Conservation (phyloP, 2,888 invertebrate genomes). For the Tachystola acroxantha region DNA sequence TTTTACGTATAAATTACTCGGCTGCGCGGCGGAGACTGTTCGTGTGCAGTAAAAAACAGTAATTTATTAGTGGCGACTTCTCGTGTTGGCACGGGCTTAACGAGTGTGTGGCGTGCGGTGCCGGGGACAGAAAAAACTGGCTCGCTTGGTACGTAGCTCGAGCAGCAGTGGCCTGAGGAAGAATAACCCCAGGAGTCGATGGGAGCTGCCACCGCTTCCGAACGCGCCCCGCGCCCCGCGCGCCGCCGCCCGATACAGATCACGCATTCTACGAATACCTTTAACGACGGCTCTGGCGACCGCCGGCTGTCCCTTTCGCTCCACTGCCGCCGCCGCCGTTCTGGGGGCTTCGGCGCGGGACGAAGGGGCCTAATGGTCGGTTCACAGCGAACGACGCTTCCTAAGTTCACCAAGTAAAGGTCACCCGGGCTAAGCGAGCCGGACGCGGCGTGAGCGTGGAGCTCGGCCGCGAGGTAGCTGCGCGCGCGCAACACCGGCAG, state of each 20-base stretch:
- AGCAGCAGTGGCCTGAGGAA: conserved; percentile 78
- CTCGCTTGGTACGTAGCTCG: conserved; percentile 74
- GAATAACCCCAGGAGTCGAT: conserved; percentile 79
- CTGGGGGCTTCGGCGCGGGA: conserved; percentile 57
- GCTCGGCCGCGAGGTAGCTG: conserved; percentile 69
- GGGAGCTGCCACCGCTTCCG: conserved; percentile 79
- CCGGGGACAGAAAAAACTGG: conserved; percentile 81
- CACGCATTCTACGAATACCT: conserved; percentile 78
- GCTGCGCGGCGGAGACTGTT: conserved; percentile 76
- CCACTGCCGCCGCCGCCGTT: conserved; percentile 53
- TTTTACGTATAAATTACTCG: conserved; percentile 74
- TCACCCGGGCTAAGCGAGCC: conserved; percentile 71
- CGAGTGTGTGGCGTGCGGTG: conserved; percentile 79
- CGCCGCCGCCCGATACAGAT: conserved; percentile 73
- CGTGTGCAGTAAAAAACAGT: conserved; percentile 75
- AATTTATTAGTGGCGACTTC: conserved; percentile 81
- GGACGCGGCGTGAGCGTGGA: conserved; percentile 70
- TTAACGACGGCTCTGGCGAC: conserved; percentile 64
- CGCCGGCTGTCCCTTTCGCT: conserved; percentile 66
- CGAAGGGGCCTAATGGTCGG: conserved; percentile 70
- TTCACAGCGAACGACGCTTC: conserved; percentile 74
- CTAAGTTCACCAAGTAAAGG: conserved; percentile 77
- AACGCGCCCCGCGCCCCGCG: conserved; percentile 67
- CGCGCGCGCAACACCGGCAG: conserved; percentile 77
- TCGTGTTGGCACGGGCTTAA: conserved; percentile 81